Evolutionary conservation across 2,797 vertebrate genomes (phyloP), one percentile per base, ranked within the genome.

Genomic region (Falco peregrinus): DNA sequence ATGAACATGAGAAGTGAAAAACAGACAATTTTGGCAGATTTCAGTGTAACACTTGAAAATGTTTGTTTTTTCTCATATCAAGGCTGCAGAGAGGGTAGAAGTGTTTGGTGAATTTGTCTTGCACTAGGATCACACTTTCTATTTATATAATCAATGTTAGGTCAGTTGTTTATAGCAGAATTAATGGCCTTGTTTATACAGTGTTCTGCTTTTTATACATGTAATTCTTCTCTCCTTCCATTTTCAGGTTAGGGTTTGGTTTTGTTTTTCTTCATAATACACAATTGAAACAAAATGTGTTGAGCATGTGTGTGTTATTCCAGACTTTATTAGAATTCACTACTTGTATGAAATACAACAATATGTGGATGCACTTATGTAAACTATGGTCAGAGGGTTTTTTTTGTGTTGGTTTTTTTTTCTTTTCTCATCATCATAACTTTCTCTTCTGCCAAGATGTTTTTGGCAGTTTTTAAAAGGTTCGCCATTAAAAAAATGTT

Each of bases 381-480:
- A 98, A 97, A 97, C 96, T 95, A 82, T 96, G 95, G 97, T 97
- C 93, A 97, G 92, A 86, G 88, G 95, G 74, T 0, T 1, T 25
- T 87, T 94, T 95, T 91, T 87, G 51, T 95, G 43, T 69, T 90
- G 53, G 16, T 28, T 75, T 77, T 51, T 41, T 86, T 61, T 67
- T 56, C 57, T 63, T 68, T 88, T 87, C 82, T 93, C 87, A 77
- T 93, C 96, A 97, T 89, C 96, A 95, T 94, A 97, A 95, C 96
- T 97, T 97, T 97, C 96, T 91, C 94, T 97, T 98, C 96, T 97
- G 97, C 98, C 97, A 98, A 98, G 97, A 97, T 90, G 96, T 92
- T 96, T 97, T 95, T 98, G 97, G 98, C 97, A 97, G 94, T 97
- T 98, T 98, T 98, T 96, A 97, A 98, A 98, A 98, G 97, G 96